Percentiles rank a stretch among this genome's conserved stretches.
Conservation (phyloP, 2,888 invertebrate species). For the Plutella xylostella region DNA sequence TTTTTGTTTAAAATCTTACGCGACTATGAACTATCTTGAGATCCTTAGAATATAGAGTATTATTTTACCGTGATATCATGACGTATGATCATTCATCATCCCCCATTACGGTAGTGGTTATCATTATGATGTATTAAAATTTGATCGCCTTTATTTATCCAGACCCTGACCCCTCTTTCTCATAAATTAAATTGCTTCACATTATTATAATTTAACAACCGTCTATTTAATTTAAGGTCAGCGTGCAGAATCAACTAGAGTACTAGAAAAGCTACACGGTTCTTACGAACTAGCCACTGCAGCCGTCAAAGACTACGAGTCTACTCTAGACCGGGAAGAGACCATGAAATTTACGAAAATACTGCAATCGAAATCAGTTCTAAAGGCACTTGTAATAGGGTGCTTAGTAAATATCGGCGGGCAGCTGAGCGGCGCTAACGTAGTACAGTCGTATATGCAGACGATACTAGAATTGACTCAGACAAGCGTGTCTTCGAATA, state of each 20-base stretch:
- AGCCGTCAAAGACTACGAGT: constrained; percentile 6
- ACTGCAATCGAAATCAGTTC: constrained; percentile 4
- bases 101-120: too few species aligned
- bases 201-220: not conserved
- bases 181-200: too few species aligned
- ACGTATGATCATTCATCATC: too few species aligned
- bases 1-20: too few species aligned
- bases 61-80: too few species aligned
- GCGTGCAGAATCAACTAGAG: not conserved
- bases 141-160: too few species aligned
- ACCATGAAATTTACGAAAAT: not conserved
- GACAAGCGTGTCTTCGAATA: constrained; percentile 32
- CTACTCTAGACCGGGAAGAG: not conserved
- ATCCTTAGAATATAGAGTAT: too few species aligned
- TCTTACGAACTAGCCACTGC: not conserved
- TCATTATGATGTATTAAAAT: too few species aligned
- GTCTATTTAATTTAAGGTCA: not conserved
- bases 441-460: constrained; percentile 38
- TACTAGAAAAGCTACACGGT: constrained; percentile 3
- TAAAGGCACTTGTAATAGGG: constrained; percentile 14
- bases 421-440: constrained; percentile 35
- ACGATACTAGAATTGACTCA: constrained; percentile 37
- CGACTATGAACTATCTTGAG: too few species aligned
- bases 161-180: too few species aligned
- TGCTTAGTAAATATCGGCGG: constrained; percentile 15